Base-by-base conservation (phyloP, 2,113 vertebrate species). In the Catharus bicknelli region DNA sequence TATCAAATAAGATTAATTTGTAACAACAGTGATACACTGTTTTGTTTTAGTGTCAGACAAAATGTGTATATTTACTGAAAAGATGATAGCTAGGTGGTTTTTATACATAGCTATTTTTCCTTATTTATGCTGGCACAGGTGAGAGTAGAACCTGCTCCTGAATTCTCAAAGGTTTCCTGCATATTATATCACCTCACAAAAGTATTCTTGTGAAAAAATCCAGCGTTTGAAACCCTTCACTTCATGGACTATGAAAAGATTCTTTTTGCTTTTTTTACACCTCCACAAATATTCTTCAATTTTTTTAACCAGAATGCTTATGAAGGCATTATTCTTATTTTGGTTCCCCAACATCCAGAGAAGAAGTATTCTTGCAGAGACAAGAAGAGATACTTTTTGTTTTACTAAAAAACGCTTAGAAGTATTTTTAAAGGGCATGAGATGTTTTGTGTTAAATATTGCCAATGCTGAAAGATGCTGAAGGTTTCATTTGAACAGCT, bases 1-100 rank as follows among this genome's bases (percentile, higher is more conserved):
- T 90, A 94, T 93, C 32, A 79, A 78, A 72, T 50, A 83, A 93
- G 53, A 95, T 82, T 91, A 61, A 68, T 91, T 93, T 88, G 57
- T 25, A 80, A 38, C 38, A 86, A 67, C 47, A 72, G 43, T 47
- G 34, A 59, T 84, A 66, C 6, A 58, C 6, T 57, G 15, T 29
- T 92, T 77, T 86, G 48, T 25, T 92, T 87, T 43, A 62, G 4
- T 88, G 45, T 61, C 38, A 76, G 62, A 55, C 4, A 92, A 88
- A 68, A 79, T 55, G 7, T 50, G 19, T 63, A 5, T 69, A 47
- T 16, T 50, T 76, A 38, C 62, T 51, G 38, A 79, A 84, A 67
- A 55, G 10, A 59, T 43, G 17, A 81, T 22, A 58, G 8, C 17
- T 57, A 64, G 13, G 16, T 86, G 45, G 0, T 42, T 81, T 94